A percentile compares a stretch with the other conserved stretches of the same genome.
Evolutionary conservation across 2,888 invertebrate species (phyloP).

Genomic region (Rosalia funebris): DNA sequence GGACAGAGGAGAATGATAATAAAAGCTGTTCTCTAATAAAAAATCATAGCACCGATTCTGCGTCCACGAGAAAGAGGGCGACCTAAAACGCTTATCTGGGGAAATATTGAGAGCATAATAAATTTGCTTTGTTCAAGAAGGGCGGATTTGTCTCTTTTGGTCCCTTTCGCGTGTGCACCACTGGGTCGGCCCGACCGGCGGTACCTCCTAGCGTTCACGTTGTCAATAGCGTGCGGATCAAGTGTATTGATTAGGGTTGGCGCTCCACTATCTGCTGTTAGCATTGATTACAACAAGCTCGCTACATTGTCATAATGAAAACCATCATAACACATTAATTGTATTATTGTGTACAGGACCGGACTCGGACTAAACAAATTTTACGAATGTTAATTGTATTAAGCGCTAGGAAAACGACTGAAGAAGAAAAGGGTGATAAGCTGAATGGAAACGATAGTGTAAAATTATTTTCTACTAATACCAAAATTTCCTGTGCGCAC

Average conservation of each 20-base stretch:
- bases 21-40: not conserved
- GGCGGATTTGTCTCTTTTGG: not conserved
- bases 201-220: conserved; percentile 20
- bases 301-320: conserved; percentile 44
- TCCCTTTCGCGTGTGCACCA: not conserved
- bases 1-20: not conserved
- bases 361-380: conserved; percentile 5
- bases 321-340: conserved; percentile 44
- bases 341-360: conserved; percentile 35
- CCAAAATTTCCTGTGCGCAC: too few species aligned
- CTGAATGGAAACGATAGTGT: too few species aligned
- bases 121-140: conserved; percentile 8
- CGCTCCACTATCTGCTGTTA: conserved; percentile 23
- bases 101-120: conserved; percentile 8
- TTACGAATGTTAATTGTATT: not conserved
- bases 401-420: not conserved
- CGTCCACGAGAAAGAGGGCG: not conserved
- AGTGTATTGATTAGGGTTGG: conserved; percentile 28
- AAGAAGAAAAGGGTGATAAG: too few species aligned
- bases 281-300: conserved; percentile 30
- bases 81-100: not conserved
- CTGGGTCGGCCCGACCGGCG: conserved; percentile 1
- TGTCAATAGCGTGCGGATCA: conserved; percentile 29
- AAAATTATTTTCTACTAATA: too few species aligned
- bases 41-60: not conserved